Evolutionary conservation across 1,140 invertebrate genomes (phyloP).

Genomic region (Caenorhabditis brenneri): DNA sequence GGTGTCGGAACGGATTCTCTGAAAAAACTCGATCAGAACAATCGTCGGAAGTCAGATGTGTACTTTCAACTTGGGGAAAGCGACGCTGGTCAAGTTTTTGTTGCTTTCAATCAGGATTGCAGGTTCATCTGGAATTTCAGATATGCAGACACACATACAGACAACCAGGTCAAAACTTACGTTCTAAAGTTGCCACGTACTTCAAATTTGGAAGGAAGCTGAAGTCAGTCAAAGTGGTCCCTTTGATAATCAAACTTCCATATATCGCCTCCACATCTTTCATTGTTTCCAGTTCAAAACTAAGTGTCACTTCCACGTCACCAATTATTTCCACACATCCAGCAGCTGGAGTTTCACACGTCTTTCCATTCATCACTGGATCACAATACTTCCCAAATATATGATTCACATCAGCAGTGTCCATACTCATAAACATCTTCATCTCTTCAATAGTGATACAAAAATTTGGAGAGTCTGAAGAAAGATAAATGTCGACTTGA

Average conservation of each 20-base stretch:
- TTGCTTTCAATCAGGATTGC: too few species aligned
- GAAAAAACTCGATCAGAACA: background rate
- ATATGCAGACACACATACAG: background rate
- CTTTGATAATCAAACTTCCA: too few species aligned
- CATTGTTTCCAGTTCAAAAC: background rate
- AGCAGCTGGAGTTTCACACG: background rate
- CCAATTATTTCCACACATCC: background rate
- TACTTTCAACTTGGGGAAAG: too few species aligned
- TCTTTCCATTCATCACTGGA: background rate
- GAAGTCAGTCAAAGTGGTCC: too few species aligned
- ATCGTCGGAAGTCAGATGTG: background rate
- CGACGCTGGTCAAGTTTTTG: too few species aligned
- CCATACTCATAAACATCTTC: background rate
- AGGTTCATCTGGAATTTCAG: too few species aligned
- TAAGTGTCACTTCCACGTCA: background rate
- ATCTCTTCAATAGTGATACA: background rate
- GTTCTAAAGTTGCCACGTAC: too few species aligned
- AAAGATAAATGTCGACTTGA: background rate
- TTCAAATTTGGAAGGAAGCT: too few species aligned
- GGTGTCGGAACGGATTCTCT: background rate
- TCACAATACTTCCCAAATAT: background rate
- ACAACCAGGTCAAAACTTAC: too few species aligned
- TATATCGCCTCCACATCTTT: too few species aligned
- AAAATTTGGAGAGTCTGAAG: background rate
- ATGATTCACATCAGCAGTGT: background rate